A percentile compares a stretch with the other conserved stretches of the same genome.
Evolutionary conservation across 1,140 invertebrate species (phyloP).

Genomic region (Chrysoperla carnea): DNA sequence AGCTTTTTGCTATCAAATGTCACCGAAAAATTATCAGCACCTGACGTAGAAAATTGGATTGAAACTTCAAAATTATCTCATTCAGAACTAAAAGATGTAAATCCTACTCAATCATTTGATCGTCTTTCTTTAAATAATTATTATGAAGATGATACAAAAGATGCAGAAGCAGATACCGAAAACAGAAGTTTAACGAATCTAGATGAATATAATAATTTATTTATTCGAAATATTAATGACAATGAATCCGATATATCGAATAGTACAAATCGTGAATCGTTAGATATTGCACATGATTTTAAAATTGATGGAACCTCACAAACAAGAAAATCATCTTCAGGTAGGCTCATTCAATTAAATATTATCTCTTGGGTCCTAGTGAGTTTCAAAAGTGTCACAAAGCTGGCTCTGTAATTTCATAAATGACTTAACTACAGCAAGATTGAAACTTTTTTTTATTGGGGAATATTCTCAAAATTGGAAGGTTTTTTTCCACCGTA

Average conservation of each 20-base stretch:
- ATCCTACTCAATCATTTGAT: slow-evolving; percentile 10
- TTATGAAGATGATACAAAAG: neutral
- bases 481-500: too few relatives aligned
- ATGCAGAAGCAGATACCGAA: neutral
- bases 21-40: slow-evolving; percentile 12
- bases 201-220: slow-evolving; percentile 7
- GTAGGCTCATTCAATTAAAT: too few relatives aligned
- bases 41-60: slow-evolving; percentile 20
- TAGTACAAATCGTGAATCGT: slow-evolving; percentile 4
- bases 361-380: too few relatives aligned
- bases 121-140: neutral
- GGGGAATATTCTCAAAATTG: too few relatives aligned
- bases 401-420: too few relatives aligned
- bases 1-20: slow-evolving; percentile 16
- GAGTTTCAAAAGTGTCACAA: too few relatives aligned
- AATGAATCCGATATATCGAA: slow-evolving; percentile 8
- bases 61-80: slow-evolving; percentile 16
- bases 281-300: too few relatives aligned
- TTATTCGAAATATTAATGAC: slow-evolving; percentile 8
- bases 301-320: too few relatives aligned
- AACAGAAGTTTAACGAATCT: neutral
- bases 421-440: too few relatives aligned
- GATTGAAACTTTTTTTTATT: too few relatives aligned
- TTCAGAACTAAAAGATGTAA: slow-evolving; percentile 11
- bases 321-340: too few relatives aligned